phyloP scores from a whole-genome alignment of 2,797 vertebrate genomes.

The Chaunax sp. region DNA sequence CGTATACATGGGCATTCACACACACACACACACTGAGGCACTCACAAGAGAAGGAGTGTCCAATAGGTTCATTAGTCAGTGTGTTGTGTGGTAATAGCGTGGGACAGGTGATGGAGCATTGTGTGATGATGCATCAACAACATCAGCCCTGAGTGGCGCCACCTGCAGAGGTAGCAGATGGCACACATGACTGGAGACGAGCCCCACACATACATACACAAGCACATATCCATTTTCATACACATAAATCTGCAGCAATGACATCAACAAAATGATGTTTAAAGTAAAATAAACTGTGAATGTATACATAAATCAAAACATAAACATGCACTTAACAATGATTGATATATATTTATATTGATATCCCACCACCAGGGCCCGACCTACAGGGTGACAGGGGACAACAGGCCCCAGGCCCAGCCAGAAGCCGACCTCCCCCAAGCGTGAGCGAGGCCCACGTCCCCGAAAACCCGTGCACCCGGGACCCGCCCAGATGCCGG shows the following conservation, averaged over 20 bases:
- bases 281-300: background rate
- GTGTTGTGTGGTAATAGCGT: conserved; percentile 75
- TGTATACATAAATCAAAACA: too few species aligned
- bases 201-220: conserved; percentile 9
- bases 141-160: conserved; percentile 82
- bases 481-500: too few species aligned
- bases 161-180: conserved; percentile 86
- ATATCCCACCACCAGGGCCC: too few species aligned
- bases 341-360: too few species aligned
- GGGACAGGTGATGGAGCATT: conserved; percentile 83
- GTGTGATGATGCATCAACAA: conserved; percentile 87
- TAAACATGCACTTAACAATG: too few species aligned
- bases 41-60: conserved; percentile 49
- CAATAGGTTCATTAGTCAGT: conserved; percentile 75
- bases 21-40: conserved; percentile 13
- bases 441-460: too few species aligned
- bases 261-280: background rate
- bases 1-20: conserved; percentile 8
- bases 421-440: too few species aligned
- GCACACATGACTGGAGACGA: conserved; percentile 81
- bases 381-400: too few species aligned
- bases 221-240: conserved; percentile 16
- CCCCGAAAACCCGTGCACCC: too few species aligned
- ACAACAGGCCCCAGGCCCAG: too few species aligned
- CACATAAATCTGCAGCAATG: conserved; percentile 27